These are phyloP conservation scores for Harpagoxenus sublaevis DNA, from an alignment of 2,888 invertebrate species.

Conservation along the genomic window DNA sequence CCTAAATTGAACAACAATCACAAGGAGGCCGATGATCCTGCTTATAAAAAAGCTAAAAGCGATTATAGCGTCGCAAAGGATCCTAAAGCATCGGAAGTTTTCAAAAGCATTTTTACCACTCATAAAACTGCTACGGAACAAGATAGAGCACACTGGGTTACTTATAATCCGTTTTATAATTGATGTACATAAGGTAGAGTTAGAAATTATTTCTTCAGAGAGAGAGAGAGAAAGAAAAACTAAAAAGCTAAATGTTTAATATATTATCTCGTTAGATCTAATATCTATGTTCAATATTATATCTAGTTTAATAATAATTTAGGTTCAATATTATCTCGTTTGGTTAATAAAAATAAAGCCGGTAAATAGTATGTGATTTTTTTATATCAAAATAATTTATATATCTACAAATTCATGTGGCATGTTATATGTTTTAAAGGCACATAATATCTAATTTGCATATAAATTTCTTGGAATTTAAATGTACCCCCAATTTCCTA, in stretches of 20 bases:
- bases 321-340: background rate
- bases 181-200: conserved; percentile 82
- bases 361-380: conserved; percentile 40
- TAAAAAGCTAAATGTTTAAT: conserved; percentile 46
- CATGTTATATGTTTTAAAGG: conserved; percentile 61
- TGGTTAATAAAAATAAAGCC: conserved; percentile 18
- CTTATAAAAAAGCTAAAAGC: conserved; percentile 92
- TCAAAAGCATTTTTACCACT: conserved; percentile 97
- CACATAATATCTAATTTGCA: conserved; percentile 63
- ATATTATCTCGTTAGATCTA: background rate
- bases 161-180: conserved; percentile 98
- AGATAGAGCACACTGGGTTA: conserved; percentile 98
- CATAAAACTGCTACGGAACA: conserved; percentile 95
- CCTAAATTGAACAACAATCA: conserved; percentile 72
- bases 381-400: conserved; percentile 64
- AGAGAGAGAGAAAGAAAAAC: conserved; percentile 33
- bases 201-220: conserved; percentile 24
- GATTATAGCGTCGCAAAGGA: conserved; percentile 96
- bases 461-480: conserved; percentile 49
- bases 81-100: conserved; percentile 95
- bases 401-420: conserved; percentile 48
- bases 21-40: conserved; percentile 88
- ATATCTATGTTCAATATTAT: too few species aligned
- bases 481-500: background rate
- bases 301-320: too few species aligned